Evolutionary conservation across 2,113 vertebrate species (phyloP), one percentile per base, ranked within the genome.

Genomic region (Orycteropus afer): DNA sequence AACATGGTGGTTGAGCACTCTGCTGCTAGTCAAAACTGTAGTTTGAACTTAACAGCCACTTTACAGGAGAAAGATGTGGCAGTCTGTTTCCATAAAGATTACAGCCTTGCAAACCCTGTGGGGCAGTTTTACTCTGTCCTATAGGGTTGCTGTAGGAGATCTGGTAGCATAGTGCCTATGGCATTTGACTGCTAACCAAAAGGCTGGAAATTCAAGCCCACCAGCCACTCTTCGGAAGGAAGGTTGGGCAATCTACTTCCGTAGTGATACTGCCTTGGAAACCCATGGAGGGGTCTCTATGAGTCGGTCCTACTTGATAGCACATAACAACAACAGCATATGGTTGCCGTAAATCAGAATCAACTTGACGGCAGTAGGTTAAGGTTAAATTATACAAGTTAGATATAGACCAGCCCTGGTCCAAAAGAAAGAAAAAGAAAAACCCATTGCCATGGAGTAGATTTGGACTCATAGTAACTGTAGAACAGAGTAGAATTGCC

Each of bases 321-420:
- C n/a, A n/a, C n/a, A n/a, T n/a, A n/a, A n/a, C n/a, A n/a, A n/a
- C n/a, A n/a, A n/a, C n/a, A n/a, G n/a, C n/a, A 4, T 5, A 42
- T 7, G 37, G 37, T 40, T 1, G 1, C 69, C 40, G 9, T 40
- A 9, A 40, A 22, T 40, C 69, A 71, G 37, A 71, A 71, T 71
- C 29, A 14, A 71, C 20, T 40, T 3, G 2, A 71, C 3, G 20
- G n/a, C 69, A 40, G 37, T 23, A 7, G 20, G 65, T 37, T 37
- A 37, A 5, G 15, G 15, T 69, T 90, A 53, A 89, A 76, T 93
- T 95, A 83, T 49, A 88, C 2, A 78, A 90, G 69, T 85, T 90
- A 53, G 40, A 85, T 90, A 77, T 20, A 40, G n/a, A 29, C 14
- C 55, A 84, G 27, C 12, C 3, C 63, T 55, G 57, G 15, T 3